A percentile compares a stretch with the other conserved stretches of the same genome.
Conservation (phyloP, 2,888 invertebrate genomes). For the Drosophila aldrichi region DNA sequence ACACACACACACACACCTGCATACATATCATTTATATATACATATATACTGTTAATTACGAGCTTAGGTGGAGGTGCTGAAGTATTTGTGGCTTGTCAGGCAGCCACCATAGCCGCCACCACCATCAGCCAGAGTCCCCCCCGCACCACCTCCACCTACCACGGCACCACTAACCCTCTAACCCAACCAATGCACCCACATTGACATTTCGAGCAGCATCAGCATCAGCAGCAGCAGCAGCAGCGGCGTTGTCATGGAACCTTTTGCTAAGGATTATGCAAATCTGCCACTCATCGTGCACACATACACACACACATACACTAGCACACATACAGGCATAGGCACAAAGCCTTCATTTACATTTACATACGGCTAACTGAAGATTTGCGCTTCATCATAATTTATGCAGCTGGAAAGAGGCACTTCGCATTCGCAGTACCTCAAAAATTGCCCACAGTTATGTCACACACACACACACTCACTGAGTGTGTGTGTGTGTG, state of each 20-base stretch:
- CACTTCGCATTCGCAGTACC: constrained; percentile 70
- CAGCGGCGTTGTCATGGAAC: constrained; percentile 74
- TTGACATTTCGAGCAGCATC: constrained; percentile 72
- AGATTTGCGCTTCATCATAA: constrained; percentile 79
- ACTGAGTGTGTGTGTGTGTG: not conserved
- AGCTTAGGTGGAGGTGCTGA: constrained; percentile 63
- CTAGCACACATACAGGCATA: constrained; percentile 23
- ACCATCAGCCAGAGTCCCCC: not conserved
- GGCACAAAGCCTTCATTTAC: constrained; percentile 75
- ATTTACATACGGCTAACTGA: constrained; percentile 78
- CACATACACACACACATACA: constrained; percentile 44
- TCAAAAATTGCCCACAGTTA: constrained; percentile 77
- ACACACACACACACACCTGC: not conserved
- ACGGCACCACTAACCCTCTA: not conserved
- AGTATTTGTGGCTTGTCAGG: constrained; percentile 63
- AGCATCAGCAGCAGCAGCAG: constrained; percentile 45
- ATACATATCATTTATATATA: constrained; percentile 8
- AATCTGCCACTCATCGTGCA: constrained; percentile 77
- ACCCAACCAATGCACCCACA: constrained; percentile 43
- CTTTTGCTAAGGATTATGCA: constrained; percentile 80
- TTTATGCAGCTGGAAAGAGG: constrained; percentile 71
- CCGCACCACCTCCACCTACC: not conserved
- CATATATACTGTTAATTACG: constrained; percentile 71
- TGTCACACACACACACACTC: constrained; percentile 39
- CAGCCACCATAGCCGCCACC: not conserved